A percentile compares a stretch with the other conserved stretches of the same genome.
Conservation (phyloP, 2,888 invertebrate species). For the Cephus runcator region DNA sequence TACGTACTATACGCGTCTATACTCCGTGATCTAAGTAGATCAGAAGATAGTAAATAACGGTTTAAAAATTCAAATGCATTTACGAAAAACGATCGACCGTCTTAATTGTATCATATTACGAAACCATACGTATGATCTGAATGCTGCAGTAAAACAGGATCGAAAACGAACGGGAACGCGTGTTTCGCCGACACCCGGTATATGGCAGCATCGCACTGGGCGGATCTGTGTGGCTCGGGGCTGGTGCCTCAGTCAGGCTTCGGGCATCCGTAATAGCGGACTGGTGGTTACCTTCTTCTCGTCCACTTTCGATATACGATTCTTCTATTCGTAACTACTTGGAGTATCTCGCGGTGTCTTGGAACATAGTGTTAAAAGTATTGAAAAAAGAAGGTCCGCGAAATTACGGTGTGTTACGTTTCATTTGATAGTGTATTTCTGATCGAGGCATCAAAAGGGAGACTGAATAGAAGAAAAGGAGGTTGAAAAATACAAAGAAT, state of each 20-base stretch:
- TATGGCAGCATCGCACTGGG: slow-evolving; percentile 1
- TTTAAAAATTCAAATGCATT: neutral
- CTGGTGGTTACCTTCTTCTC: slow-evolving; percentile 20
- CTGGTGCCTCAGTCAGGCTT: slow-evolving; percentile 57
- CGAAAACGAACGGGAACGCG: neutral
- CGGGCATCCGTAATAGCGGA: slow-evolving; percentile 53
- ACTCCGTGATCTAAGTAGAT: neutral
- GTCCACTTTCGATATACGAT: neutral
- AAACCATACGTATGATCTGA: neutral
- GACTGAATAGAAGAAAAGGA: neutral
- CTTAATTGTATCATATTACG: neutral
- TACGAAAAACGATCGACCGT: neutral
- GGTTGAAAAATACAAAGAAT: neutral
- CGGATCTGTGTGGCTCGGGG: slow-evolving; percentile 22
- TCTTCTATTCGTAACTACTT: slow-evolving; percentile 11
- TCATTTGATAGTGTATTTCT: neutral
- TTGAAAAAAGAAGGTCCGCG: neutral
- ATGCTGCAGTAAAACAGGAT: neutral
- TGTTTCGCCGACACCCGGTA: neutral
- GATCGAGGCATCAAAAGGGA: neutral
- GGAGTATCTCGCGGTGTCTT: slow-evolving; percentile 35
- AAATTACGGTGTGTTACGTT: neutral
- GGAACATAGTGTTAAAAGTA: slow-evolving; percentile 31
- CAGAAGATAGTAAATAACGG: neutral
- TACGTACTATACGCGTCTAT: neutral